Evolutionary conservation across 2,888 invertebrate species (phyloP).

Genomic region (Agonopterix arenella): DNA sequence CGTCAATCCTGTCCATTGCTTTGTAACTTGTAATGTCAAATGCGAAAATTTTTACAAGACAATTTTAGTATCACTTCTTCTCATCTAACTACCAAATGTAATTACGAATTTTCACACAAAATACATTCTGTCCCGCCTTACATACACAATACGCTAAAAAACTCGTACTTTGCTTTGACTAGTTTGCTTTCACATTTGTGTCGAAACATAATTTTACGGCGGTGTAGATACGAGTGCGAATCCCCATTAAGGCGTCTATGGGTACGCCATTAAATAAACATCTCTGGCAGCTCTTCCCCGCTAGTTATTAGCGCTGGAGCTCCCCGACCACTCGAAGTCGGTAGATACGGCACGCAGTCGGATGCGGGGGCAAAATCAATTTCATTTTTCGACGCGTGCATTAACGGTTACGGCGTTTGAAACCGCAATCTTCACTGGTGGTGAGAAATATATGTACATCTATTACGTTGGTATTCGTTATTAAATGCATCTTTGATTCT

Average conservation of each 20-base stretch:
- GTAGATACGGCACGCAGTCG: constrained; percentile 72
- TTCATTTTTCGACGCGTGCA: constrained; percentile 74
- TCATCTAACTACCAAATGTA: too few relatives aligned
- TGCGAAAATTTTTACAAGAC: too few relatives aligned
- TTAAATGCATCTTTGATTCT: neutral
- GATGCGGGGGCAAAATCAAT: constrained; percentile 68
- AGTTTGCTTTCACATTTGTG: constrained; percentile 14
- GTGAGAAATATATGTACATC: neutral
- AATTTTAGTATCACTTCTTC: too few relatives aligned
- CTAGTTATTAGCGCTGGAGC: constrained; percentile 69
- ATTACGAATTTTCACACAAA: too few relatives aligned
- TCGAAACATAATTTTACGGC: constrained; percentile 27
- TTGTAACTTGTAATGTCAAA: neutral
- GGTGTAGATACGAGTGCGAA: constrained; percentile 25
- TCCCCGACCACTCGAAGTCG: constrained; percentile 63
- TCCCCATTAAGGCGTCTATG: constrained; percentile 69
- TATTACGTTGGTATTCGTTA: neutral
- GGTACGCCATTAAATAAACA: constrained; percentile 74
- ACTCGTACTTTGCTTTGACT: neutral
- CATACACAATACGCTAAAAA: too few relatives aligned
- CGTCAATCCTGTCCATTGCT: neutral
- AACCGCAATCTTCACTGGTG: constrained; percentile 35
- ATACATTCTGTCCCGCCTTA: too few relatives aligned
- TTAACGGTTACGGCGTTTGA: constrained; percentile 59
- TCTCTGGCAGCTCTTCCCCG: constrained; percentile 59